Percentiles rank a stretch among this genome's conserved stretches.
phyloP scores from a whole-genome alignment of 2,113 vertebrate genomes.

The Bombycilla garrulus region DNA sequence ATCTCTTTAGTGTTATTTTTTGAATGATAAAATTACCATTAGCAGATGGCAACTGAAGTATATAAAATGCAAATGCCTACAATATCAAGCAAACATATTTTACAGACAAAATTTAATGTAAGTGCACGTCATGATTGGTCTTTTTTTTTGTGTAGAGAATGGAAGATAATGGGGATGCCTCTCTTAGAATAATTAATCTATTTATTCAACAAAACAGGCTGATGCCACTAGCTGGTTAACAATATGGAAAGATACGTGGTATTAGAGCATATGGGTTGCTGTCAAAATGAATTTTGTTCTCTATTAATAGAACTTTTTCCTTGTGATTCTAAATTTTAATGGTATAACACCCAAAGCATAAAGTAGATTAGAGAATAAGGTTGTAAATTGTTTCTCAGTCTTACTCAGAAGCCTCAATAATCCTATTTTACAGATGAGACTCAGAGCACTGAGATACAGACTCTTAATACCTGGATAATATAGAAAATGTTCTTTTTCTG shows the following conservation, averaged over 20 bases:
- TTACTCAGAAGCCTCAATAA: neutral
- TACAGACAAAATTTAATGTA: slow-evolving; percentile 47
- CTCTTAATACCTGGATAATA: neutral
- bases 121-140: slow-evolving; percentile 35
- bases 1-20: slow-evolving; percentile 64
- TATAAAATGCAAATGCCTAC: slow-evolving; percentile 58
- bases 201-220: slow-evolving; percentile 55
- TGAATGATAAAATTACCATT: slow-evolving; percentile 65
- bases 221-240: slow-evolving; percentile 31
- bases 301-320: neutral
- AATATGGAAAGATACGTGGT: slow-evolving; percentile 9
- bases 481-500: neutral
- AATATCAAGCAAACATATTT: slow-evolving; percentile 52
- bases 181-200: slow-evolving; percentile 56
- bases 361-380: neutral
- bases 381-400: neutral
- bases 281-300: slow-evolving; percentile 14
- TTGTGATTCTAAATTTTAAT: slow-evolving; percentile 1
- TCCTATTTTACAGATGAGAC: neutral
- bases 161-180: slow-evolving; percentile 16
- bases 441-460: neutral
- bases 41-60: slow-evolving; percentile 55
- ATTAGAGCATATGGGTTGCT: neutral
- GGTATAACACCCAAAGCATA: neutral
- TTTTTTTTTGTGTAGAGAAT: slow-evolving; percentile 23